Evolutionary conservation across 1,140 invertebrate genomes (phyloP).

Genomic region (Zaprionus tsacasi): DNA sequence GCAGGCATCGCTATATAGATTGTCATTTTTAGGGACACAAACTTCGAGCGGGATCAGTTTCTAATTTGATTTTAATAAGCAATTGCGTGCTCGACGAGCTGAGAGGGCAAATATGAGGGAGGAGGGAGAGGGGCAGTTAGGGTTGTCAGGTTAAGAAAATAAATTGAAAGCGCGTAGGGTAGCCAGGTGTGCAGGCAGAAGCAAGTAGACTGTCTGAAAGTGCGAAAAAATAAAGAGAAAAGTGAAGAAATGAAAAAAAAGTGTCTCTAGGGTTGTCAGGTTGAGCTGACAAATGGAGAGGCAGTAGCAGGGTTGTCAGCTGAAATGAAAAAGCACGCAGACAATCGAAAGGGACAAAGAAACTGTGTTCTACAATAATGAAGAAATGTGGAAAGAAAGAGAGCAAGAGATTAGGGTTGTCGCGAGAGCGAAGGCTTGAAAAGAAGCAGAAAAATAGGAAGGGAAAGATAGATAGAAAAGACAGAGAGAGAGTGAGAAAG

Average conservation of each 20-base stretch:
- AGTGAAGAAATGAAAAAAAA: neutral
- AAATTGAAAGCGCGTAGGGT: neutral
- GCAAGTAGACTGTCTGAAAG: too few species aligned
- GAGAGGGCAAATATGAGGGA: neutral
- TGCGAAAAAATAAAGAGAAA: too few species aligned
- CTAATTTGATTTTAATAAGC: slow-evolving; percentile 73
- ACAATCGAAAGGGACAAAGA: neutral
- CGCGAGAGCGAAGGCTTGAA: too few species aligned
- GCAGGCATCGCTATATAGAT: neutral
- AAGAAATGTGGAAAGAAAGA: neutral
- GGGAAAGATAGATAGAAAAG: neutral
- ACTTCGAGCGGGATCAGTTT: slow-evolving; percentile 18
- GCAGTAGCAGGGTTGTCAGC: neutral
- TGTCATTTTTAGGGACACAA: neutral
- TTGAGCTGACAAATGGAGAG: neutral
- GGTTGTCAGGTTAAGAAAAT: neutral
- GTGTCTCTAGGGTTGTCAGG: neutral
- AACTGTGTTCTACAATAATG: neutral
- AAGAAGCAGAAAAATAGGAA: neutral
- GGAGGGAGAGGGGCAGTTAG: neutral
- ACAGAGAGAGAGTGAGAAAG: neutral
- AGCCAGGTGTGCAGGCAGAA: too few species aligned
- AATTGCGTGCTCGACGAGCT: slow-evolving; percentile 53
- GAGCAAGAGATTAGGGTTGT: neutral
- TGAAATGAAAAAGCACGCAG: neutral